phyloP scores from a whole-genome alignment of 2,888 invertebrate genomes.

The Erebia palarica region DNA sequence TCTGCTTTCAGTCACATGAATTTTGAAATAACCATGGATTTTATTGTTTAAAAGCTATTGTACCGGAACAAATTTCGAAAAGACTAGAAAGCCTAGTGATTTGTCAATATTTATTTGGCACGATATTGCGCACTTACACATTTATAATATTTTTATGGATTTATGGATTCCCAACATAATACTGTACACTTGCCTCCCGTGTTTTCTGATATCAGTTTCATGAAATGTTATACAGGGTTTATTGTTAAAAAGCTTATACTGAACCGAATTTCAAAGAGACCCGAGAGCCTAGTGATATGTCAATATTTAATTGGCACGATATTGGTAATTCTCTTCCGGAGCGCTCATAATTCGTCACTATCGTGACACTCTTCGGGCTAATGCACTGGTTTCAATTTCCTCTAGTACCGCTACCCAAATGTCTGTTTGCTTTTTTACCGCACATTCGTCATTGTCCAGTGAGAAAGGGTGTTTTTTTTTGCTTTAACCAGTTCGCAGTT shows the following conservation, averaged over 20 bases:
- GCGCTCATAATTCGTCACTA: constrained; percentile 68
- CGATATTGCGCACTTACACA: too few relatives aligned
- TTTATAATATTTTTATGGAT: too few relatives aligned
- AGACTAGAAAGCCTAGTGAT: too few relatives aligned
- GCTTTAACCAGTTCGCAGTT: constrained; percentile 2
- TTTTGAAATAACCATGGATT: too few relatives aligned
- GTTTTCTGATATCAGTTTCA: too few relatives aligned
- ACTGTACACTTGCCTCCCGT: too few relatives aligned
- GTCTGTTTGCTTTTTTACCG: constrained; percentile 66
- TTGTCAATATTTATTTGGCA: too few relatives aligned
- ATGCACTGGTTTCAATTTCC: constrained; percentile 78
- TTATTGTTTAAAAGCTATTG: too few relatives aligned
- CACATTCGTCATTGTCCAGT: constrained; percentile 73
- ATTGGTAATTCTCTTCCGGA: constrained; percentile 47
- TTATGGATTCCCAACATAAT: too few relatives aligned
- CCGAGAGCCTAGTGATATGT: neutral
- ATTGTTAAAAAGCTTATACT: neutral
- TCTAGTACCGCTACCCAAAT: constrained; percentile 49
- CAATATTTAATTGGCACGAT: constrained; percentile 39
- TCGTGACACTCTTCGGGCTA: constrained; percentile 63
- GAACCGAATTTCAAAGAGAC: neutral
- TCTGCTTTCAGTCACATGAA: too few relatives aligned
- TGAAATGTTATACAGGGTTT: neutral
- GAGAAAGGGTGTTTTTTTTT: constrained; percentile 12
- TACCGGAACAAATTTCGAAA: too few relatives aligned